Conservation (phyloP, 92 coral and sea anemone species). For the Muricea muricata region DNA sequence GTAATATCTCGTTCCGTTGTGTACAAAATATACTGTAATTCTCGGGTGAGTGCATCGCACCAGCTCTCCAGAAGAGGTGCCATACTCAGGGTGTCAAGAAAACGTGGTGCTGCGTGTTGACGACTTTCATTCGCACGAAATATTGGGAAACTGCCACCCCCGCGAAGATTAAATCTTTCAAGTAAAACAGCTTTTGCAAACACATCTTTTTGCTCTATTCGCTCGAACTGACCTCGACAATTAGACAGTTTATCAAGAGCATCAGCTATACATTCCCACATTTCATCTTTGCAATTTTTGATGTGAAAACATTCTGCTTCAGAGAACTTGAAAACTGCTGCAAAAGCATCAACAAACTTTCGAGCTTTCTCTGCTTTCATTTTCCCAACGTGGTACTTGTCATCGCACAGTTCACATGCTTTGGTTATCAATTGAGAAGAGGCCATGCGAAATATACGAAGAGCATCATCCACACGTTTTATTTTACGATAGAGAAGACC, state of each 20-base stretch:
- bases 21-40: slow-evolving; percentile 18
- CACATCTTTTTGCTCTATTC: slow-evolving; percentile 10
- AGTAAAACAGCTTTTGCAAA: neutral
- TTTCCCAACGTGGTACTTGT: slow-evolving; percentile 12
- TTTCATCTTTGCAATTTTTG: neutral
- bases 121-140: neutral
- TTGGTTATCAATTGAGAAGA: slow-evolving; percentile 8
- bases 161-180: neutral
- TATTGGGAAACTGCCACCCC: neutral
- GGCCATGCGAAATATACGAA: slow-evolving; percentile 15
- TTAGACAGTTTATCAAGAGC: slow-evolving; percentile 10
- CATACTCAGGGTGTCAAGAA: neutral
- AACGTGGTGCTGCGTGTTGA: neutral
- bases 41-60: slow-evolving; percentile 20
- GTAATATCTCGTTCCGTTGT: slow-evolving; percentile 22
- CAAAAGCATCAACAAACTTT: slow-evolving; percentile 4
- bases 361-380: neutral
- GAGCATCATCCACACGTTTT: slow-evolving; percentile 25
- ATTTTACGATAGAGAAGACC: slow-evolving; percentile 13
- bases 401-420: slow-evolving; percentile 1
- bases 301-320: slow-evolving; percentile 22
- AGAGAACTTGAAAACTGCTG: slow-evolving; percentile 13
- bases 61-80: slow-evolving; percentile 6
- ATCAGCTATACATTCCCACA: slow-evolving; percentile 18
- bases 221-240: slow-evolving; percentile 14